phyloP scores from a whole-genome alignment of 2,113 vertebrate genomes.

The Colossoma macropomum region DNA sequence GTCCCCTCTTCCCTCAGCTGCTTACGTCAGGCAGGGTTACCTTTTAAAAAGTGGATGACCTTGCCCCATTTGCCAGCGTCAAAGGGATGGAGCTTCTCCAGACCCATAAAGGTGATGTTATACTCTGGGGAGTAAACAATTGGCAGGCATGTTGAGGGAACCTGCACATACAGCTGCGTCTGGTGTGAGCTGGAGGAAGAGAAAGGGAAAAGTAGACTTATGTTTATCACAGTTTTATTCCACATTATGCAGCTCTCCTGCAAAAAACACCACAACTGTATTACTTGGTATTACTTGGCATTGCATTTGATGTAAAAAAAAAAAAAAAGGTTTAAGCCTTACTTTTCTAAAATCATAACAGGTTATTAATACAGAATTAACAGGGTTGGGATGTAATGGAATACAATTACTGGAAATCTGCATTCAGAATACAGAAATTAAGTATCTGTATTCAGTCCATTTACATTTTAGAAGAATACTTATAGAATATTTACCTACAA shows the following conservation, averaged over 20 bases:
- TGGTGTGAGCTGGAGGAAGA: conserved; percentile 78
- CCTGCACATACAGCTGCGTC: conserved; percentile 81
- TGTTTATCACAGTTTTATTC: not conserved
- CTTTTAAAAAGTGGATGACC: conserved; percentile 92
- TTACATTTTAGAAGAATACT: too few relatives aligned
- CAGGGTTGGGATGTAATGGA: too few relatives aligned
- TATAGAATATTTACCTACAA: too few relatives aligned
- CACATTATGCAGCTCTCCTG: not conserved
- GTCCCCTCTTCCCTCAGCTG: not conserved
- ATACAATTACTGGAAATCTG: too few relatives aligned
- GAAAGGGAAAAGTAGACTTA: not conserved
- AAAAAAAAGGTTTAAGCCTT: too few relatives aligned
- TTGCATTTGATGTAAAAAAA: too few relatives aligned
- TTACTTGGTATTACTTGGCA: not conserved
- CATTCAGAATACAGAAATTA: too few relatives aligned
- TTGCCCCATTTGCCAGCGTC: conserved; percentile 97
- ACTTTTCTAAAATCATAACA: too few relatives aligned
- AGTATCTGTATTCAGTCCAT: too few relatives aligned
- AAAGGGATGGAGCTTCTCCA: conserved; percentile 95
- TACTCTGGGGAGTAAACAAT: conserved; percentile 93
- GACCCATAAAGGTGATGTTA: conserved; percentile 96
- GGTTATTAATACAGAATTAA: too few relatives aligned
- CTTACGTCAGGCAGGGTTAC: conserved; percentile 68
- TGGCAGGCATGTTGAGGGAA: conserved; percentile 81
- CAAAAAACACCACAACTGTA: not conserved